Base-by-base conservation (phyloP, 2,797 vertebrate species). In the Peromyscus aztecus region DNA sequence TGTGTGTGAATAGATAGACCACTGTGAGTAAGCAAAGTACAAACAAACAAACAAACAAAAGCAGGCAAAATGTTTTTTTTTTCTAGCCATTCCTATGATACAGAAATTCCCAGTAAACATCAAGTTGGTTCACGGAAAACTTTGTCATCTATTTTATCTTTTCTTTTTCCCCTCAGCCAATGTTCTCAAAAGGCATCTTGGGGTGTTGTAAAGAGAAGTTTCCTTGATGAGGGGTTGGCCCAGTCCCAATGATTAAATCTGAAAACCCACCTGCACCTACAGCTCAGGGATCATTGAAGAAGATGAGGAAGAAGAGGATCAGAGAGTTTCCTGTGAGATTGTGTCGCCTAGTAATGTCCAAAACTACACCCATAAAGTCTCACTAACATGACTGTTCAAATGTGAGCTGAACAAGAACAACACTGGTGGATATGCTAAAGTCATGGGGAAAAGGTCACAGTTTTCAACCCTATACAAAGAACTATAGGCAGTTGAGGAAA, bases 121-220 rank as follows among this genome's bases (percentile, higher is more conserved):
- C 24, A 94, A 57, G 77, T 88, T 94, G 81, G 2, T 27, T 97
- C 13, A 90, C 17, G 93, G 2, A 91, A 82, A 96, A 63, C 21
- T 49, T 94, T 31, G 55, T 1, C 29, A 46, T 80, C 77, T 88
- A 65, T 71, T 90, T 11, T 67, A 4, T 78, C 23, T 88, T 96
- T 83, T 90, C 24, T n/a, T 94, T 77, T 4, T 4, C 0, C 11
- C 2, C 19, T 77, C 4, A 90, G 5, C 1, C n/a, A 63, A 13
- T 83, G 9, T 16, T 97, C 19, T 92, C 34, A 49, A 94, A 95
- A 87, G 43, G 1, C 8, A 86, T 91, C 27, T 29, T 46, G 65
- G 9, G 13, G 40, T 49, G 29, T 67, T 85, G 43, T 31, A 67
- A 84, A 43, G 27, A 43, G 16, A 85, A 27, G 43, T 49, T 24